These are phyloP conservation scores for Drosophila ochracea DNA, from an alignment of 2,888 invertebrate genomes.

Conservation along the genomic window DNA sequence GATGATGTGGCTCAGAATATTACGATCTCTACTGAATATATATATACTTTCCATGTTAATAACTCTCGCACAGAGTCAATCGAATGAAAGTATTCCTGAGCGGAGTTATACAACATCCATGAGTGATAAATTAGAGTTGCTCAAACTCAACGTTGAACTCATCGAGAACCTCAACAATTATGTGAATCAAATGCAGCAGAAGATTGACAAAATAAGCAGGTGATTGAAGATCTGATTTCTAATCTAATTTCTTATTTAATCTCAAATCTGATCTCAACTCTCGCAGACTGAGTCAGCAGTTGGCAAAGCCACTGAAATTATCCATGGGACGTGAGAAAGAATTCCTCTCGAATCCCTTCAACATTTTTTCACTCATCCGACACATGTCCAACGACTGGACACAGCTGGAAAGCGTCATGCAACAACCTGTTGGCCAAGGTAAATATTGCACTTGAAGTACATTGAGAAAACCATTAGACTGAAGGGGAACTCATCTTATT, in stretches of 20 bases:
- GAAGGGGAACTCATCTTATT: neutral
- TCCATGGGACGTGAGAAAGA: constrained; percentile 40
- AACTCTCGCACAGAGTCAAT: neutral
- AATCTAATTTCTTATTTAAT: neutral
- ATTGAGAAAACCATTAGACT: neutral
- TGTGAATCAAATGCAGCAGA: constrained; percentile 24
- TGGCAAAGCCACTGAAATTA: constrained; percentile 20
- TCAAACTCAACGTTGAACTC: constrained; percentile 28
- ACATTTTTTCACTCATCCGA: constrained; percentile 49
- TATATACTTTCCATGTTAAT: neutral
- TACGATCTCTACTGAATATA: neutral
- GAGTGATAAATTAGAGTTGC: constrained; percentile 15
- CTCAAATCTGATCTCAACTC: too few species aligned
- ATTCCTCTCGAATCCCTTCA: constrained; percentile 52
- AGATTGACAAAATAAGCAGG: constrained; percentile 23
- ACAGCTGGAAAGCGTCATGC: constrained; percentile 23
- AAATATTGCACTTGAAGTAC: neutral
- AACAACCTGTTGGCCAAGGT: constrained; percentile 41
- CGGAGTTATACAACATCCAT: neutral
- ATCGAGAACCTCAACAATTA: constrained; percentile 34
- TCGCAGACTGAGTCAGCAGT: constrained; percentile 31
- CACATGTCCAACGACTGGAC: constrained; percentile 53
- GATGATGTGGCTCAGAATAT: neutral
- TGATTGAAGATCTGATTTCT: neutral
- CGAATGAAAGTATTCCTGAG: neutral